phyloP scores from a whole-genome alignment of 1,140 invertebrate species.

The Listronotus bonariensis region DNA sequence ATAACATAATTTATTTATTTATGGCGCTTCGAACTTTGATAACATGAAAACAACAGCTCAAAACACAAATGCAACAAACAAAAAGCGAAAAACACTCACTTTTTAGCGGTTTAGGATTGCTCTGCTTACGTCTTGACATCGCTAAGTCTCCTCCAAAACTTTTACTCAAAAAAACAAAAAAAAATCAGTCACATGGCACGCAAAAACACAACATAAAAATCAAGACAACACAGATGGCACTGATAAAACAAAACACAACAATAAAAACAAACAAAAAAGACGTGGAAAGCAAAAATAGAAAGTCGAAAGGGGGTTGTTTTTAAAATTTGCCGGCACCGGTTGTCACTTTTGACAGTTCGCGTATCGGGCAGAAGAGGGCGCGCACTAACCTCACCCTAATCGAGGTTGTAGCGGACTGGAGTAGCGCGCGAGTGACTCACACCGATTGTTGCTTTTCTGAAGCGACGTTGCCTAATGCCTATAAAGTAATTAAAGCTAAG shows the following conservation, averaged over 20 bases:
- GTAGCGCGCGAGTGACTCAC: slow-evolving; percentile 33
- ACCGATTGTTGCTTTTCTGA: slow-evolving; percentile 38
- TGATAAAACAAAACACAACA: slow-evolving; percentile 25
- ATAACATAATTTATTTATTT: no score
- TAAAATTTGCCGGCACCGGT: slow-evolving; percentile 25
- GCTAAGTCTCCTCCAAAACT: slow-evolving; percentile 26
- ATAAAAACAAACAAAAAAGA: slow-evolving; percentile 35
- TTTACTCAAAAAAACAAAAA: slow-evolving; percentile 19
- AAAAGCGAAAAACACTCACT: slow-evolving; percentile 56
- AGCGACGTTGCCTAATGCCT: slow-evolving; percentile 29
- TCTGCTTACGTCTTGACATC: slow-evolving; percentile 67
- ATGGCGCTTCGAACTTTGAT: no score
- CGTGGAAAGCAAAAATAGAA: slow-evolving; percentile 2
- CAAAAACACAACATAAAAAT: slow-evolving; percentile 40
- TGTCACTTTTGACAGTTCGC: slow-evolving; percentile 39
- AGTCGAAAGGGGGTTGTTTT: slow-evolving; percentile 17
- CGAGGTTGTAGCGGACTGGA: slow-evolving; percentile 32
- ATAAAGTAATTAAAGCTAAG: background rate
- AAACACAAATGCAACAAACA: slow-evolving; percentile 1
- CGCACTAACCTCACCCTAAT: slow-evolving; percentile 23
- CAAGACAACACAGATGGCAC: slow-evolving; percentile 25
- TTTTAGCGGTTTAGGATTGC: slow-evolving; percentile 67
- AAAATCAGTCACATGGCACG: slow-evolving; percentile 47
- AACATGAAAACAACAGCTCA: background rate
- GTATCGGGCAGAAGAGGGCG: slow-evolving; percentile 31